A percentile compares a stretch with the other conserved stretches of the same genome.
Conservation (phyloP, 2,888 invertebrate genomes). For the Chaetogeoica ovagalla region DNA sequence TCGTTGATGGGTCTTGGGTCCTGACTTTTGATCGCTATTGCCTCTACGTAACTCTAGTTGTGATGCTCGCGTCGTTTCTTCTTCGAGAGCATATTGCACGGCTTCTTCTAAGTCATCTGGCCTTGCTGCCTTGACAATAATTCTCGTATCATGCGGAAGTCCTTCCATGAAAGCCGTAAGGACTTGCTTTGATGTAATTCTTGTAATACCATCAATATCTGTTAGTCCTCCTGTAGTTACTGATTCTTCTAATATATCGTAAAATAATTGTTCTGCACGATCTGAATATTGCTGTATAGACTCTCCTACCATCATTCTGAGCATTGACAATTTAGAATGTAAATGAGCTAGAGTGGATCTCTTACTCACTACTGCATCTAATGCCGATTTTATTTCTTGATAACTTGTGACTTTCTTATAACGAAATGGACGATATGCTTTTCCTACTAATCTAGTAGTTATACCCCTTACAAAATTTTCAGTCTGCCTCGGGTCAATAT, state of each 20-base stretch:
- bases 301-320: neutral
- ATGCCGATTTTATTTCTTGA: neutral
- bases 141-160: neutral
- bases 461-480: neutral
- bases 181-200: neutral
- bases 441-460: too few species aligned
- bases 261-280: slow-evolving; percentile 6
- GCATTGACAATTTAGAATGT: neutral
- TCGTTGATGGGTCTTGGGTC: neutral
- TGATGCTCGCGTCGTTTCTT: neutral
- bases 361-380: neutral
- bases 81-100: neutral
- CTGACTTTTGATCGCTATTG: neutral
- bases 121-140: neutral
- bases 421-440: too few species aligned
- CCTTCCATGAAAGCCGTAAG: neutral
- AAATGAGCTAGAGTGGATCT: neutral
- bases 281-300: neutral
- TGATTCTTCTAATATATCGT: neutral
- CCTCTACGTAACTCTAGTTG: neutral
- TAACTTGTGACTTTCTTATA: neutral
- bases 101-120: neutral
- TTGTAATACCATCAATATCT: neutral
- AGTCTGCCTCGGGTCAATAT: neutral
- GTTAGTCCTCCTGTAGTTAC: neutral